Evolutionary conservation across 2,888 invertebrate species (phyloP).

Genomic region (Folsomia manolachei): DNA sequence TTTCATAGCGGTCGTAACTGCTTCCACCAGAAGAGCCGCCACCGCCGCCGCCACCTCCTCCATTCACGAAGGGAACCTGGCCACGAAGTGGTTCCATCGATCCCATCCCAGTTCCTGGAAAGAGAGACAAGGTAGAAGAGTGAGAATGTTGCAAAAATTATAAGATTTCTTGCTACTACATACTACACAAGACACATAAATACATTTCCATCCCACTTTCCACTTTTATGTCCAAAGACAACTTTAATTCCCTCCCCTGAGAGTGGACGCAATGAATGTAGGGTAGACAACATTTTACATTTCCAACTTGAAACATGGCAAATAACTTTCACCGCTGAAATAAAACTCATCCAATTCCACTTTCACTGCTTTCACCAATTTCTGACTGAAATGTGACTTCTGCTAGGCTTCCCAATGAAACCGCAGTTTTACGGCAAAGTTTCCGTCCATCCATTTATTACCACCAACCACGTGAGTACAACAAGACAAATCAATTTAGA

Average conservation of each 20-base stretch:
- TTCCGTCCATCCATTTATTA: not conserved
- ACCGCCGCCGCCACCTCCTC: constrained; percentile 31
- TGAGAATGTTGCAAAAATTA: not conserved
- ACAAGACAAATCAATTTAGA: constrained; percentile 12
- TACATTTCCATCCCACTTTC: not conserved
- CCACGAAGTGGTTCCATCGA: constrained; percentile 43
- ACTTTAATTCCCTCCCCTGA: not conserved
- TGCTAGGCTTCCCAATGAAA: no score
- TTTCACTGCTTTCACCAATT: not conserved
- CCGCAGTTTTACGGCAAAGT: no score
- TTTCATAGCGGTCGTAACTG: constrained; percentile 50
- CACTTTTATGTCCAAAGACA: not conserved
- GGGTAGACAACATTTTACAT: not conserved
- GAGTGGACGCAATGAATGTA: not conserved
- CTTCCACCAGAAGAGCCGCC: no score
- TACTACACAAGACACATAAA: no score
- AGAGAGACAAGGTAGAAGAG: no score
- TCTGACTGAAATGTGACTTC: not conserved
- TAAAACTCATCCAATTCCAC: not conserved
- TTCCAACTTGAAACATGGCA: not conserved
- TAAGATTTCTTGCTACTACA: no score
- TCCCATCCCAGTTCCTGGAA: constrained; percentile 46
- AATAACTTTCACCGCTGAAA: not conserved
- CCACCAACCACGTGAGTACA: not conserved
- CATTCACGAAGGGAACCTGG: constrained; percentile 46